phyloP scores from a whole-genome alignment of 2,888 invertebrate genomes.

The Oscheius sp. region DNA sequence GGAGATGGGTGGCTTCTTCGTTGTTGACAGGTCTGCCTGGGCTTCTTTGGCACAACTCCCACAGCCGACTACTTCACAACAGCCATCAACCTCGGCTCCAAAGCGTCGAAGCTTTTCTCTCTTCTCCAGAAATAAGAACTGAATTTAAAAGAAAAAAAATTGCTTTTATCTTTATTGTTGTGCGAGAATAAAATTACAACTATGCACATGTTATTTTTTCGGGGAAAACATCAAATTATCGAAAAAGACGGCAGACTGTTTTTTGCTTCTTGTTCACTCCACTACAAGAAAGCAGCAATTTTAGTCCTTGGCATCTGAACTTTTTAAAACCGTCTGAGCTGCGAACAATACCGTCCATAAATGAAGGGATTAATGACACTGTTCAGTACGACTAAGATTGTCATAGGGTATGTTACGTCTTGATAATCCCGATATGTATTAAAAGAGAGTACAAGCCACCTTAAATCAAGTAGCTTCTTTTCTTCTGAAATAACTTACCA shows the following conservation, averaged over 20 bases:
- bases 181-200: not conserved
- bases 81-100: not conserved
- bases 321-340: not conserved
- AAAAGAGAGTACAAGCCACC: constrained; percentile 55
- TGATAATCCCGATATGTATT: constrained; percentile 47
- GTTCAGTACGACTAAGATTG: constrained; percentile 57
- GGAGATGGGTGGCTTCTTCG: constrained; percentile 24
- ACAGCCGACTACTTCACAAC: not conserved
- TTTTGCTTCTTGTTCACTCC: constrained; percentile 33
- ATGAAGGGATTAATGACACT: constrained; percentile 63
- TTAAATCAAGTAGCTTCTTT: constrained; percentile 21
- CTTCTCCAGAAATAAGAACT: constrained; percentile 2
- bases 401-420: constrained; percentile 53
- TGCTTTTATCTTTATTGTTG: not conserved
- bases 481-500: constrained; percentile 38
- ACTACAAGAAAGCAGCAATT: constrained; percentile 44
- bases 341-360: constrained; percentile 47
- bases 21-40: not conserved
- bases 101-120: constrained; percentile 18
- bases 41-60: no score
- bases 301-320: constrained; percentile 51
- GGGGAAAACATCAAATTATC: not conserved
- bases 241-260: constrained; percentile 23
- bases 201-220: not conserved
- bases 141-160: not conserved